Evolutionary conservation across 2,888 invertebrate species (phyloP).

Genomic region (Calliopum simillimum): DNA sequence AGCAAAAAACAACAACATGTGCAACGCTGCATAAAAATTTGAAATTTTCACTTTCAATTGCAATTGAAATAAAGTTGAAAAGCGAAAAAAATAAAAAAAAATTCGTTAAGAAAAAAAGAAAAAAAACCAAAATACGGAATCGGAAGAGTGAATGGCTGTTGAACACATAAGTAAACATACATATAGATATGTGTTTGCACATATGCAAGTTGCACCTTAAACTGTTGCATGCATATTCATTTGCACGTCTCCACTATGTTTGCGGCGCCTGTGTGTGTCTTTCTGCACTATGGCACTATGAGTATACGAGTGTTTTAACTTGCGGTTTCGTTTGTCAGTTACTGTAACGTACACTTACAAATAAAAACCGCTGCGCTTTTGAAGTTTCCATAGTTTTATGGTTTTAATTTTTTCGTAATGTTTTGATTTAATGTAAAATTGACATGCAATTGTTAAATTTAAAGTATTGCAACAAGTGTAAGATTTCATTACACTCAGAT

Average conservation of each 20-base stretch:
- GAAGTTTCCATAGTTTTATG: background rate
- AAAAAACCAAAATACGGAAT: constrained; percentile 16
- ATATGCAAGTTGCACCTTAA: background rate
- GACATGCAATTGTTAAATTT: constrained; percentile 7
- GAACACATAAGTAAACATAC: background rate
- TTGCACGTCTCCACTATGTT: background rate
- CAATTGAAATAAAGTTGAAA: background rate
- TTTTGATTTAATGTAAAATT: background rate
- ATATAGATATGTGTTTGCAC: background rate
- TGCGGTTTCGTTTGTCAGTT: too few relatives aligned
- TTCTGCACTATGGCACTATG: too few relatives aligned
- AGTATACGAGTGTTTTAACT: too few relatives aligned
- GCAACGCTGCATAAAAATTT: constrained; percentile 7
- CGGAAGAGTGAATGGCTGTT: constrained; percentile 22
- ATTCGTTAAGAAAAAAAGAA: background rate
- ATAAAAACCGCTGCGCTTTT: constrained; percentile 1
- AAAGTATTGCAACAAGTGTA: background rate
- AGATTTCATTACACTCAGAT: background rate
- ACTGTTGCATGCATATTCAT: constrained; percentile 6
- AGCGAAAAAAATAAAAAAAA: background rate
- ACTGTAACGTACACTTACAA: too few relatives aligned
- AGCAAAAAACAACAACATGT: constrained; percentile 4
- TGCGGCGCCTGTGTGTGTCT: background rate
- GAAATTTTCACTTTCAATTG: constrained; percentile 23
- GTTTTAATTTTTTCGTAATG: background rate